Evolutionary conservation across 2,113 vertebrate species (phyloP).

Genomic region (Emydocephalus ijimae): DNA sequence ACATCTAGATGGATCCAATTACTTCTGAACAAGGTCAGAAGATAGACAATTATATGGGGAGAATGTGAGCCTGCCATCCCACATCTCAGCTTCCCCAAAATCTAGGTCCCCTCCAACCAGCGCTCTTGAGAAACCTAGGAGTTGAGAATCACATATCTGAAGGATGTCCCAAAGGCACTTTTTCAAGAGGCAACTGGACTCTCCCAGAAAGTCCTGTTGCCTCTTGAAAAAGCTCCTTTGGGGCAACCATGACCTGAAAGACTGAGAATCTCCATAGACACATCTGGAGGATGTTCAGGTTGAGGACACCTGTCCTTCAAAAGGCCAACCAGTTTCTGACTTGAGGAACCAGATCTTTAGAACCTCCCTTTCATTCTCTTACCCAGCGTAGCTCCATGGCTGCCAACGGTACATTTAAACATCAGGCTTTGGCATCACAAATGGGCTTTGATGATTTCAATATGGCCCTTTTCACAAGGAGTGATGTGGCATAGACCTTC

Average conservation of each 20-base stretch:
- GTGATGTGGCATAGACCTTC: not conserved
- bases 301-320: not conserved
- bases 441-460: slow-evolving; percentile 10
- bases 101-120: not conserved
- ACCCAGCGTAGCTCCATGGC: not conserved
- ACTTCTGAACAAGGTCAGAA: not conserved
- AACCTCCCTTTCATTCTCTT: not conserved
- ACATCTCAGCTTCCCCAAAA: not conserved
- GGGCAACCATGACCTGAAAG: no score
- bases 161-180: not conserved
- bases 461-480: not conserved
- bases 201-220: no score
- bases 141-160: not conserved
- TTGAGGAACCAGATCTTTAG: no score
- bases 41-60: not conserved
- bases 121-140: not conserved
- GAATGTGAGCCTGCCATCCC: not conserved
- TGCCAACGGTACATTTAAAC: not conserved
- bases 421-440: not conserved
- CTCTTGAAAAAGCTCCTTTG: no score
- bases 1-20: not conserved
- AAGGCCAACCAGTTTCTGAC: not conserved
- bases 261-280: not conserved
- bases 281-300: not conserved
- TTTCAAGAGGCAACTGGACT: no score